Evolutionary conservation across 1,140 invertebrate species (phyloP).

Genomic region (Lysiphlebus fabarum): DNA sequence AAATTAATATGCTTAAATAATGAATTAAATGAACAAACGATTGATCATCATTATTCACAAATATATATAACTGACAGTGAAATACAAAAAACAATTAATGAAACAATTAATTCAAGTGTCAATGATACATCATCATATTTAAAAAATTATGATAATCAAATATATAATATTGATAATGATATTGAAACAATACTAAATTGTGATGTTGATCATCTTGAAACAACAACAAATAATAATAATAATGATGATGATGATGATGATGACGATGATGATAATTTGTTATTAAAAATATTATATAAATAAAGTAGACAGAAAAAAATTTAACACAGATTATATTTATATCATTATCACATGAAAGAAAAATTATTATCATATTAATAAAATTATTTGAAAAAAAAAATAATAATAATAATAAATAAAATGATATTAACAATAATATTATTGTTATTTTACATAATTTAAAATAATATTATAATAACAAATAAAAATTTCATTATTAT

Average conservation of each 20-base stretch:
- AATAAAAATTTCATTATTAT: no score
- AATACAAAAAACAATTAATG: slow-evolving; percentile 46
- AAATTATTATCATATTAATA: not conserved
- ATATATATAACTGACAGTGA: slow-evolving; percentile 47
- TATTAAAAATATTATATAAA: not conserved
- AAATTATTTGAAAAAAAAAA: not conserved
- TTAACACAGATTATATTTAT: not conserved
- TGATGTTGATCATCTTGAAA: slow-evolving; percentile 29
- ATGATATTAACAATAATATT: no score
- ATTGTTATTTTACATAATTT: no score
- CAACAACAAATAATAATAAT: slow-evolving; percentile 42
- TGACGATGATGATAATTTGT: slow-evolving; percentile 33
- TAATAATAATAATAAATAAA: not conserved
- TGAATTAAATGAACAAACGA: not conserved
- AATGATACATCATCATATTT: slow-evolving; percentile 36
- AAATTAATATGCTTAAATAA: no score
- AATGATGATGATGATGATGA: slow-evolving; percentile 35
- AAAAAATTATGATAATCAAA: slow-evolving; percentile 43
- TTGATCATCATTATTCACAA: slow-evolving; percentile 30
- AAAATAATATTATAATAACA: no score
- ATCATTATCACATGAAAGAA: no score
- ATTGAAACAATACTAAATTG: slow-evolving; percentile 47
- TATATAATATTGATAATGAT: slow-evolving; percentile 45
- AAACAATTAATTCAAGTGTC: slow-evolving; percentile 23
- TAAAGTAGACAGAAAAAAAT: not conserved